Conservation (phyloP, 1,140 invertebrate species). For the Zaprionus davidi region DNA sequence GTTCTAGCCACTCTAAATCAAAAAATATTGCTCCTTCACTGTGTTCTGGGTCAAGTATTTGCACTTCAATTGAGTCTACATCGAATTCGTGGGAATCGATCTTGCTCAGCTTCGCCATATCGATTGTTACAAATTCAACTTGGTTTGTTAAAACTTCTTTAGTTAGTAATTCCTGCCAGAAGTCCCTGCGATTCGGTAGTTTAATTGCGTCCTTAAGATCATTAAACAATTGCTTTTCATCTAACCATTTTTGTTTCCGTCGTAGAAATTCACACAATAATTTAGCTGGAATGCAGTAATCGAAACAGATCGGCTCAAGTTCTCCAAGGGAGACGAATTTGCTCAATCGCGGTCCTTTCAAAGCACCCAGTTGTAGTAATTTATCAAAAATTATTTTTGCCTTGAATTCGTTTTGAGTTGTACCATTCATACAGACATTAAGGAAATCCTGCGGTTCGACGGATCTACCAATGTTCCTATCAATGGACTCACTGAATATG, state of each 20-base stretch:
- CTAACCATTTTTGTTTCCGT: not conserved
- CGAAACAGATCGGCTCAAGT: no score
- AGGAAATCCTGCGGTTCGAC: not conserved
- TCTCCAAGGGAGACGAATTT: no score
- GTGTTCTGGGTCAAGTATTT: not conserved
- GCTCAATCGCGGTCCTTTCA: not conserved
- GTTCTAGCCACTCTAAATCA: not conserved
- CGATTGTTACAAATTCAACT: not conserved
- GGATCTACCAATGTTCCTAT: not conserved
- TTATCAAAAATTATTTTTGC: not conserved
- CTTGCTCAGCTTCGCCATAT: not conserved
- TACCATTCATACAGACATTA: not conserved
- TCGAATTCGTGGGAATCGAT: not conserved
- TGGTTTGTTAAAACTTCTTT: not conserved
- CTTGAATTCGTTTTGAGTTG: not conserved
- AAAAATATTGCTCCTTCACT: not conserved
- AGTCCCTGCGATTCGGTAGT: not conserved
- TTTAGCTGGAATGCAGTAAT: no score
- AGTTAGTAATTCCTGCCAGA: not conserved
- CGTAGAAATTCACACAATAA: no score
- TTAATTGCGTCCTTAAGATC: not conserved
- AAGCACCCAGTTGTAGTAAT: not conserved
- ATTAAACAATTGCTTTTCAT: not conserved
- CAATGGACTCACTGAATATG: not conserved
- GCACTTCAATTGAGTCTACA: not conserved